Base-by-base conservation (phyloP, 2,113 vertebrate species). In the Anser brachyrhynchus region DNA sequence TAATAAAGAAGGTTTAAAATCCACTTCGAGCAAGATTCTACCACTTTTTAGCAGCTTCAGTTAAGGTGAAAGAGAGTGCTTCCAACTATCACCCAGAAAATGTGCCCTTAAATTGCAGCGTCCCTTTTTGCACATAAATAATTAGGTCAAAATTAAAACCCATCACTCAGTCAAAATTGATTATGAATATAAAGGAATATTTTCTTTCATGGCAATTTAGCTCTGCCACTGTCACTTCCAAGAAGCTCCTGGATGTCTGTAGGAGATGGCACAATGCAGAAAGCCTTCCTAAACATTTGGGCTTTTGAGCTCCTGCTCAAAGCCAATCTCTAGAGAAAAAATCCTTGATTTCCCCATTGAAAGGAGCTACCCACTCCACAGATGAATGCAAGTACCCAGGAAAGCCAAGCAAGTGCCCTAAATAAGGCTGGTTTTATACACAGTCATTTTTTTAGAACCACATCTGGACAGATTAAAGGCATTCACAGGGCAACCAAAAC, bases 311-410 rank as follows among this genome's bases (percentile, higher is more conserved):
- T n/a, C 25, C 66, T 51, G 31, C 29, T 86, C 72, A 83, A 35
- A 22, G 20, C 19, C 9, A 8, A 22, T 21, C 31, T 39, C 26
- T 49, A 44, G 70, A 37, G 23, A 74, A 71, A 3, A 65, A 58
- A 66, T 66, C 26, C 57, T 11, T 71, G 31, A 65, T 72, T 77
- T 61, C 61, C 5, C 18, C 0, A 0, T 16, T 26, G 51, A 87
- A 92, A 80, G 28, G 41, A 46, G 8, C 23, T 80, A 35, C 25
- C 13, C 0, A 1, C 37, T 84, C 57, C 21, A 49, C 0, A 0
- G 57, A 73, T 5, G 23, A 91, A 62, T 2, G 0, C 10, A 3
- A 31, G 23, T 19, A 41, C 22, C n/a, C 51, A 77, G 77, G 35
- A 75, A 61, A 92, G 22, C 10, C 49, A 61, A 19, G 18, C 2